phyloP scores from a whole-genome alignment of 2,113 vertebrate genomes.

The Myotis lucifugus region DNA sequence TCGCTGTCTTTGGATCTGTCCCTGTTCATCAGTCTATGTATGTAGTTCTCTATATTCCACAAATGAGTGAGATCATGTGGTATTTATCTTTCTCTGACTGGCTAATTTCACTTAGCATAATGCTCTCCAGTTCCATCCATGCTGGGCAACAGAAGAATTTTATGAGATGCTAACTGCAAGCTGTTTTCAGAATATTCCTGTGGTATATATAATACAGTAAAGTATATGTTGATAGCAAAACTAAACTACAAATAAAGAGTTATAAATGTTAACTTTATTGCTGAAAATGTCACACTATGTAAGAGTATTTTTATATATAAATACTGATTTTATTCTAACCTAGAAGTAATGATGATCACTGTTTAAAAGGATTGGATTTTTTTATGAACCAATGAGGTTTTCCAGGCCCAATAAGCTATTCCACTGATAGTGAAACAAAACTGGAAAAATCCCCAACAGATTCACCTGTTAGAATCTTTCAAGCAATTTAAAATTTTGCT shows the following conservation, averaged over 20 bases:
- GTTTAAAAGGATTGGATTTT: not conserved
- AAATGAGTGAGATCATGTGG: too few relatives aligned
- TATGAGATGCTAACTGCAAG: not conserved
- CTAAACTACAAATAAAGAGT: not conserved
- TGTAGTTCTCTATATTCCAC: too few relatives aligned
- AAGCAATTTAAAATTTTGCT: slow-evolving; percentile 22
- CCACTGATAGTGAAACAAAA: slow-evolving; percentile 25
- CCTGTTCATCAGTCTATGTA: too few relatives aligned
- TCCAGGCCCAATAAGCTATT: not conserved
- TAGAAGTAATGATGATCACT: not conserved
- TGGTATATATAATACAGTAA: not conserved
- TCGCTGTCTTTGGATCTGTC: too few relatives aligned
- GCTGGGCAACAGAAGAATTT: slow-evolving; percentile 11
- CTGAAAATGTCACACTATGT: not conserved
- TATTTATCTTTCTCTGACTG: too few relatives aligned
- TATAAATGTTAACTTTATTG: slow-evolving; percentile 41
- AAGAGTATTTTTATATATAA: not conserved
- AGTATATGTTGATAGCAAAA: not conserved
- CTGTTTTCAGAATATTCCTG: slow-evolving; percentile 4
- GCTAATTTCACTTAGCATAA: too few relatives aligned
- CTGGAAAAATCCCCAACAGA: not conserved
- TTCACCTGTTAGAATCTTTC: slow-evolving; percentile 25
- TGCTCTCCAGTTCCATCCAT: too few relatives aligned
- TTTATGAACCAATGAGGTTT: not conserved
- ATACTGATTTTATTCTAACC: not conserved